Conservation (phyloP, 2,113 vertebrate genomes). For the Cettia cetti region DNA sequence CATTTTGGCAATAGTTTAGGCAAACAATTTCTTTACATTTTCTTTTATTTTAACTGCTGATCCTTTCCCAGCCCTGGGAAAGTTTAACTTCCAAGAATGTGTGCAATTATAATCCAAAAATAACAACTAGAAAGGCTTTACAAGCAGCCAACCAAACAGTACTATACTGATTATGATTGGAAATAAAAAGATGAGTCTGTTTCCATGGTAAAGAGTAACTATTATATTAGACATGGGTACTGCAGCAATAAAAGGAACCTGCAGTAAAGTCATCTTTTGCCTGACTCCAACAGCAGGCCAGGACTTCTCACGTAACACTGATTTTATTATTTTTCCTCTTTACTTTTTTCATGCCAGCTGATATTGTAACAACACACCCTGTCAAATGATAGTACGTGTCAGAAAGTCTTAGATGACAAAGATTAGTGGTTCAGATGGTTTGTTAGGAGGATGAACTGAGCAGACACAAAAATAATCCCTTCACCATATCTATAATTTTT, state of each 20-base stretch:
- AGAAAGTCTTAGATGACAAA: not conserved
- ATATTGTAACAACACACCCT: not conserved
- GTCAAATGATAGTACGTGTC: not conserved
- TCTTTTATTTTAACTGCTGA: not conserved
- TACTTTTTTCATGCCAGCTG: not conserved
- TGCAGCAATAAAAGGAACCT: not conserved
- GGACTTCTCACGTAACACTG: not conserved
- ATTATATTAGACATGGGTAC: not conserved
- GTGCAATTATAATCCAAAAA: not conserved
- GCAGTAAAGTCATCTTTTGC: not conserved
- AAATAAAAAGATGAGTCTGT: not conserved
- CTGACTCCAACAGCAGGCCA: not conserved
- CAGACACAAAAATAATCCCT: not conserved
- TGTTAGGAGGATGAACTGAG: not conserved
- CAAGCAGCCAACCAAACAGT: not conserved
- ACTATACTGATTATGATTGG: not conserved
- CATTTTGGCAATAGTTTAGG: too few species aligned
- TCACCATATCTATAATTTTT: not conserved
- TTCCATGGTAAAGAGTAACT: conserved; percentile 21
- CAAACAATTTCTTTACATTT: not conserved
- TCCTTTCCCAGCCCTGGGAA: not conserved
- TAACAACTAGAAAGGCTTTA: not conserved
- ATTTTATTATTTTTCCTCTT: not conserved
- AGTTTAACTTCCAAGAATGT: not conserved
- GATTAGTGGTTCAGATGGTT: not conserved